Conservation (phyloP, 1,140 invertebrate genomes). For the Bemisia tabaci region DNA sequence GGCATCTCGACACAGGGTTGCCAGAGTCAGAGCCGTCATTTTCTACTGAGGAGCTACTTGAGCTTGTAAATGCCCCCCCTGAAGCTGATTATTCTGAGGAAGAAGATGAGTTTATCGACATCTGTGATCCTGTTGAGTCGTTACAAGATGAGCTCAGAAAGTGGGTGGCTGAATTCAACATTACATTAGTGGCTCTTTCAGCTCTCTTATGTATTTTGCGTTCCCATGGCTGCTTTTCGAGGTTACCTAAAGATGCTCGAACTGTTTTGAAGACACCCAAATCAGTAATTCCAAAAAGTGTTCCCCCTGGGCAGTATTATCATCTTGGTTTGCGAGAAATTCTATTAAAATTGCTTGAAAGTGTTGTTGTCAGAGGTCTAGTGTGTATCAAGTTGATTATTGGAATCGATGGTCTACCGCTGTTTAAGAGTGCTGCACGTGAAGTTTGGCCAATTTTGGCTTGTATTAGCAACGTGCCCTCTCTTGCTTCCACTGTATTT, state of each 20-base stretch:
- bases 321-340: constrained; percentile 1
- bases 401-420: constrained; percentile 9
- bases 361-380: neutral
- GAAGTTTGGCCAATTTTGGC: neutral
- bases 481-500: neutral
- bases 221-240: neutral
- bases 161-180: constrained; percentile 4
- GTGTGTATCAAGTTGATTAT: constrained; percentile 6
- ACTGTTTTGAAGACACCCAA: constrained; percentile 3
- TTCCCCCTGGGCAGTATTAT: constrained; percentile 4
- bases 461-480: neutral
- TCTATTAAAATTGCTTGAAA: constrained; percentile 4
- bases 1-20: too few species aligned
- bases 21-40: too few species aligned
- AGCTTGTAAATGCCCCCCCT: too few species aligned
- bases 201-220: constrained; percentile 8
- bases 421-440: neutral
- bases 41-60: too few species aligned
- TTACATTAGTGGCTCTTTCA: constrained; percentile 1
- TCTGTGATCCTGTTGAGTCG: too few species aligned
- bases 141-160: too few species aligned
- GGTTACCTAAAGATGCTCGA: constrained; percentile 8
- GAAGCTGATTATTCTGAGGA: too few species aligned
- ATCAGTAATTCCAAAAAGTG: neutral
- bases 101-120: too few species aligned